Conservation (phyloP, 64 coral and sea anemone genomes). For the Dendronephthya gigantea region DNA sequence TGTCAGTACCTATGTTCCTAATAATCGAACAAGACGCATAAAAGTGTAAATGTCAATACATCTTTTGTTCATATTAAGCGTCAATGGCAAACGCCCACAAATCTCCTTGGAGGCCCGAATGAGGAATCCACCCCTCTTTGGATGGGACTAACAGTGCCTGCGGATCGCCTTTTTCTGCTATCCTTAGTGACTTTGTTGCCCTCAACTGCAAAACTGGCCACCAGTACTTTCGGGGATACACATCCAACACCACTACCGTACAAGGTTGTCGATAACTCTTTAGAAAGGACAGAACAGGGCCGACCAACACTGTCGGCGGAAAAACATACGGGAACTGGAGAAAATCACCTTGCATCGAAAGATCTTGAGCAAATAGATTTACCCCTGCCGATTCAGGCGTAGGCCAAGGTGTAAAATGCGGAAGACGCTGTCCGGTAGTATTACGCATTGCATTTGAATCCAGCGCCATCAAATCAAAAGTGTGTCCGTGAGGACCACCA, state of each 20-base stretch:
- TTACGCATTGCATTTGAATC: background rate
- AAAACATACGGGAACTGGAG: background rate
- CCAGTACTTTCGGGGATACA: background rate
- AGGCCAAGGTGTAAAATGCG: background rate
- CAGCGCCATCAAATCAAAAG: background rate
- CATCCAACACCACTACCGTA: background rate
- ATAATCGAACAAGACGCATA: background rate
- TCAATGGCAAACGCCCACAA: constrained; percentile 33
- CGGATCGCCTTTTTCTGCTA: background rate
- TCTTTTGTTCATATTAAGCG: constrained; percentile 13
- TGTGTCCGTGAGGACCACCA: background rate
- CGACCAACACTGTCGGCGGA: background rate
- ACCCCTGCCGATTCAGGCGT: background rate
- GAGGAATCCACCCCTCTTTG: background rate
- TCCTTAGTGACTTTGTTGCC: background rate
- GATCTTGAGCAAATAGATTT: background rate
- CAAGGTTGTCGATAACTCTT: background rate
- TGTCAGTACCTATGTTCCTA: too few species aligned
- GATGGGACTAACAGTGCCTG: background rate
- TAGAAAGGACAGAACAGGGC: background rate
- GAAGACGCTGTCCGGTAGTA: background rate
- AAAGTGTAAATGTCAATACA: background rate
- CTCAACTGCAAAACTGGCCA: background rate
- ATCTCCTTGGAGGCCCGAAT: background rate
- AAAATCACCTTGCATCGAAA: background rate